Evolutionary conservation across 2,797 vertebrate species (phyloP), one percentile per base, ranked within the genome.

Genomic region (Synanceia verrucosa): DNA sequence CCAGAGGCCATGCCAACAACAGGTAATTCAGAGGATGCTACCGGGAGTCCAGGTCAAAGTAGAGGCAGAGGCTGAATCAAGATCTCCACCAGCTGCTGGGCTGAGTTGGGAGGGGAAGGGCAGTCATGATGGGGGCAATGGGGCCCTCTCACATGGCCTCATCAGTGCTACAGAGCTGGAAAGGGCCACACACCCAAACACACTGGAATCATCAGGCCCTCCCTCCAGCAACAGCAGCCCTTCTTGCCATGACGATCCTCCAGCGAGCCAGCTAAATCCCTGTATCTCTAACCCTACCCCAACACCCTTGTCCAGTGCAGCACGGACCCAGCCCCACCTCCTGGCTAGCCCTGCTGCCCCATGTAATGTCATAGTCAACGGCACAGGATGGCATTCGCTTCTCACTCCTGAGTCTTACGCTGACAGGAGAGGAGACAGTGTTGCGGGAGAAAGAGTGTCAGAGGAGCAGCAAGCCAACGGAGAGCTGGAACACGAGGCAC

Each of bases 321-420:
- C 78, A 83, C 82, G 61, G 79, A 88, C 82, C 64, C 86, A 87
- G 73, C 82, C 90, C 91, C 31, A 95, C 93, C 74, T 88, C 91
- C 78, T 96, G 95, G 91, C 93, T 70, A 75, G 90, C 70, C 88
- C 93, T 24, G 92, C 94, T 52, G 94, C 95, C 2, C 95, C 95
- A 74, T 98, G 97, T 91, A 98, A 99, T 28, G 96, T 98, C 88
- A 98, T 99, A 83, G 96, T 99, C 79, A 99, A 99, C 71, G 98
- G 97, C 87, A 94, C 94, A 1, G 90, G 91, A 50, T 90, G 92
- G 89, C 92, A 88, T 71, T 56, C 91, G 7, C 88, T 86, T 59
- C 85, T 85, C 34, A 55, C 68, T 59, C 85, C 88, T 56, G 89
- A 92, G 89, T 82, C 88, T 63, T 86, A 76, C 48, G 51, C 41